Percentiles rank a stretch among this genome's conserved stretches.
Conservation (phyloP, 2,113 vertebrate genomes). For the Otocyon megalotis region DNA sequence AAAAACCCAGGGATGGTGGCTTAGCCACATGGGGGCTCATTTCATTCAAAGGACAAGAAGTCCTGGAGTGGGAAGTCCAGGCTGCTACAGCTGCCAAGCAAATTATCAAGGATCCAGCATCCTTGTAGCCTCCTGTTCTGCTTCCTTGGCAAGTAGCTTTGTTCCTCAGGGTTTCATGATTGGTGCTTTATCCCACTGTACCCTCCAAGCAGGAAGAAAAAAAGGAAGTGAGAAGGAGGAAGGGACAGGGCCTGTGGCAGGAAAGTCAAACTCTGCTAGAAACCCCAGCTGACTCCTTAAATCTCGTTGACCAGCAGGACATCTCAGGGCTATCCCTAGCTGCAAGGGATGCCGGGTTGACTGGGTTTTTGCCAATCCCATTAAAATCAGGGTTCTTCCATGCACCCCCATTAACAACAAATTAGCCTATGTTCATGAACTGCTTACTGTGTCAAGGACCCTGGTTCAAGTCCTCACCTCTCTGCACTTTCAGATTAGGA, state of each 20-base stretch:
- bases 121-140: neutral
- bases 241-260: neutral
- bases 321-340: too few species aligned
- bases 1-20: neutral
- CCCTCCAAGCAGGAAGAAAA: neutral
- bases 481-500: neutral
- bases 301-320: neutral
- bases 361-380: neutral
- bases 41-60: neutral
- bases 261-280: neutral
- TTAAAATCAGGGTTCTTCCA: neutral
- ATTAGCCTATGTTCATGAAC: neutral
- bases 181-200: neutral
- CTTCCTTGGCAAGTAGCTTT: neutral
- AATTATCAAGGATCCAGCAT: neutral
- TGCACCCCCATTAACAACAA: neutral
- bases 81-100: neutral
- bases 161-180: neutral
- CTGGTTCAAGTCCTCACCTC: neutral
- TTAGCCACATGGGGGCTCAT: neutral
- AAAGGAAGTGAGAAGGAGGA: neutral
- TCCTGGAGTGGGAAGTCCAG: neutral
- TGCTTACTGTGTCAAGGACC: neutral
- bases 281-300: neutral
- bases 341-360: neutral